A percentile compares a stretch with the other conserved stretches of the same genome.
These are phyloP conservation scores for Hoplostethus mediterraneus DNA, from an alignment of 2,797 vertebrate species.

Conservation along the genomic window DNA sequence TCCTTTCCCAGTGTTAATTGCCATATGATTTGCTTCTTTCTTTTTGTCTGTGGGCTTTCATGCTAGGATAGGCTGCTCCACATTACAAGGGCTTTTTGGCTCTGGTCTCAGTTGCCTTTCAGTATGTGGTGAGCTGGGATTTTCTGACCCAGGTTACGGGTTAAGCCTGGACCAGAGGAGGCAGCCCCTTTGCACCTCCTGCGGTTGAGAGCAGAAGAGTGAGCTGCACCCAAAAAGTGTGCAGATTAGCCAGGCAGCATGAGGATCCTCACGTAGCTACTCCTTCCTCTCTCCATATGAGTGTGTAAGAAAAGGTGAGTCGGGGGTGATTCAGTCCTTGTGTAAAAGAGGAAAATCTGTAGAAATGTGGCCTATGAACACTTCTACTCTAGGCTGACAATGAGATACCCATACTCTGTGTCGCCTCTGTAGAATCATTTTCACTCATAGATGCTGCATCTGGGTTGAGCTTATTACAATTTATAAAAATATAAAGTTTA, in stretches of 20 bases:
- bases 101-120: constrained; percentile 30
- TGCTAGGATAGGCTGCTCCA: constrained; percentile 23
- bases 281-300: constrained; percentile 24
- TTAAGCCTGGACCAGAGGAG: constrained; percentile 60
- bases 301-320: constrained; percentile 42
- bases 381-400: constrained; percentile 17
- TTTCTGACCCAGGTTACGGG: constrained; percentile 59
- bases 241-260: constrained; percentile 62
- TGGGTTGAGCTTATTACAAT: no score
- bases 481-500: not conserved
- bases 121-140: constrained; percentile 47
- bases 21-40: constrained; percentile 46
- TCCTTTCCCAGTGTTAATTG: constrained; percentile 49
- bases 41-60: constrained; percentile 29
- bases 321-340: constrained; percentile 21
- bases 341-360: not conserved
- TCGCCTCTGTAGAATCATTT: not conserved
- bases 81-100: constrained; percentile 66
- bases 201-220: constrained; percentile 36
- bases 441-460: no score
- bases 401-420: not conserved
- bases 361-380: constrained; percentile 16
- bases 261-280: constrained; percentile 75
- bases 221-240: constrained; percentile 57
- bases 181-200: constrained; percentile 65